Conservation (phyloP, 2,888 invertebrate species). For the Cryptus armator region DNA sequence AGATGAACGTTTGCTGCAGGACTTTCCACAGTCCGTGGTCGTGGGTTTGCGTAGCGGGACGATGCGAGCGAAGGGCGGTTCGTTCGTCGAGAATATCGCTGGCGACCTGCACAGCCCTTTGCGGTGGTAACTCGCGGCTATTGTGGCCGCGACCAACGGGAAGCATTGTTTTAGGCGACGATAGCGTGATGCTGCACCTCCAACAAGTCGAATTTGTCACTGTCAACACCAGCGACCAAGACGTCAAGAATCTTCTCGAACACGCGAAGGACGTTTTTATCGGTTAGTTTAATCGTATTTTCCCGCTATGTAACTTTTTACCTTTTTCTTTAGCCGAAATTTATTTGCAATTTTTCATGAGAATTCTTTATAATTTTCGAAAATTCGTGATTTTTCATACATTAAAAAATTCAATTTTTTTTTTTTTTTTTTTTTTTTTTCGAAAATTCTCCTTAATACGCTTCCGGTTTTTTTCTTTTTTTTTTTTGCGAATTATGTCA, state of each 20-base stretch:
- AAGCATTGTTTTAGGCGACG: conserved; percentile 89
- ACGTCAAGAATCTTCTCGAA: conserved; percentile 80
- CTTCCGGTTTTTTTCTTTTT: too few relatives aligned
- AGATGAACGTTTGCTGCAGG: conserved; percentile 69
- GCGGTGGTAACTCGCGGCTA: conserved; percentile 89
- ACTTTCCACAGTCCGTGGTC: conserved; percentile 88
- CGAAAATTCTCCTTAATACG: too few relatives aligned
- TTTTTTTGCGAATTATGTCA: too few relatives aligned
- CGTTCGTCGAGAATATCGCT: conserved; percentile 90
- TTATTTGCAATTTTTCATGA: too few relatives aligned
- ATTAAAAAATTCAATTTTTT: too few relatives aligned
- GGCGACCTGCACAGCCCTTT: conserved; percentile 92
- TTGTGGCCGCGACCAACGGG: conserved; percentile 93
- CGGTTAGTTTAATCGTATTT: conserved; percentile 74
- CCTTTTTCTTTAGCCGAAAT: too few relatives aligned
- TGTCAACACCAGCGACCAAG: conserved; percentile 79
- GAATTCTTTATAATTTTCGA: too few relatives aligned
- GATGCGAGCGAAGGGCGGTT: conserved; percentile 89
- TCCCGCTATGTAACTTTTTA: too few relatives aligned
- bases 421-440: too few relatives aligned
- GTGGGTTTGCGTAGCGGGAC: conserved; percentile 90
- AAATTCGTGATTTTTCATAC: too few relatives aligned
- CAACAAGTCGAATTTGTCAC: conserved; percentile 85
- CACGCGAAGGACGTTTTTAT: conserved; percentile 83
- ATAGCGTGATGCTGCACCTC: conserved; percentile 88